Evolutionary conservation across 2,113 vertebrate genomes (phyloP).

Genomic region (Erpornis zantholeuca): DNA sequence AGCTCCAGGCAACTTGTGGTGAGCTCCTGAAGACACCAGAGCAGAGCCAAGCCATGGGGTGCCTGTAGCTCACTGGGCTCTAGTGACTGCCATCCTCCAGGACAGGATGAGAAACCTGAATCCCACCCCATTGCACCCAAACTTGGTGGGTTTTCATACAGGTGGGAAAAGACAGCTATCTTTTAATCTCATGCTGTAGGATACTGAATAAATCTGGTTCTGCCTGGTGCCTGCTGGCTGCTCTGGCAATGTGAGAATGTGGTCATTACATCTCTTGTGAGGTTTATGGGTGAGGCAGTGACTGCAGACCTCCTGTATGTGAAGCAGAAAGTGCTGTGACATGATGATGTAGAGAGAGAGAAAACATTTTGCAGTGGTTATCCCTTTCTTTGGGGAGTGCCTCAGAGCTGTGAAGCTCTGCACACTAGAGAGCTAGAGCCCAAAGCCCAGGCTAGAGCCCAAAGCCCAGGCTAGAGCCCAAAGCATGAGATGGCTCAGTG

Average conservation of each 20-base stretch:
- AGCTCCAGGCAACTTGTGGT: background rate
- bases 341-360: fast-evolving
- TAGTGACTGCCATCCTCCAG: background rate
- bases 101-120: background rate
- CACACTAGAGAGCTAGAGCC: background rate
- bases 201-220: background rate
- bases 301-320: background rate
- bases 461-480: background rate
- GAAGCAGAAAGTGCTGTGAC: background rate
- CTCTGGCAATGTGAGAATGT: background rate
- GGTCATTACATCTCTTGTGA: background rate
- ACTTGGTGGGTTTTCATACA: background rate
- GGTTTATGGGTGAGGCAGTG: background rate
- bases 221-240: background rate
- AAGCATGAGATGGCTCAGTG: fast-evolving
- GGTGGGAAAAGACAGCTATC: background rate
- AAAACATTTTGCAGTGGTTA: background rate
- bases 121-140: background rate
- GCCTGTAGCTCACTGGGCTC: background rate
- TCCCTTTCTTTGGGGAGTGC: background rate
- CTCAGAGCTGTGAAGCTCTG: background rate
- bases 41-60: background rate
- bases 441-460: background rate
- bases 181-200: background rate
- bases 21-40: background rate